Evolutionary conservation across 2,113 vertebrate species (phyloP), one percentile per base, ranked within the genome.

Genomic region (Silurus glanis): DNA sequence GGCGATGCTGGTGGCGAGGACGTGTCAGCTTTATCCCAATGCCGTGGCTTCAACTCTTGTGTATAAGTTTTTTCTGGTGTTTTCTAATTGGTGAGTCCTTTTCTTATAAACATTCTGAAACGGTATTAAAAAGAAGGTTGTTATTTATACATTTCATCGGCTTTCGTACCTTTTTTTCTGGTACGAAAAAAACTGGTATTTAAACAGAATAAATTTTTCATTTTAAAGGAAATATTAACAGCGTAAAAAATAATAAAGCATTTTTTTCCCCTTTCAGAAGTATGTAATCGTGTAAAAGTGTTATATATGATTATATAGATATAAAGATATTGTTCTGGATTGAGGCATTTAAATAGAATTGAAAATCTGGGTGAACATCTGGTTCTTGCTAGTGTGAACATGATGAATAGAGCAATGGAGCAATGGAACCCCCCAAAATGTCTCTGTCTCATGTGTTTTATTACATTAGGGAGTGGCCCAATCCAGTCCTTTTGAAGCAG

Each of bases 41-140:
- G 97, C 96, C 91, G 95, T 96, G 94, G 95, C 95, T 72, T 96
- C 97, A 92, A 97, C 97, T 85, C 95, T 98, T 92, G 97, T 98
- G 93, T 96, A 95, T 93, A 97, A 97, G 93, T 97, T 98, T 95
- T 98, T 98, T 93, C 95, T 97, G 93, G 96, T 98, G 91, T 97
- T 97, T 95, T 97, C 95, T 92, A 97, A 97, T 94, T 97, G 96
- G 97, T 97, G 94, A 96, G 96, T 95, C 91, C 13, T 49, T 14
- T 83, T 21, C 16, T 69, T 16, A 2, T 37, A 16, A 47, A 72
- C 2, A 1, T 47, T 72, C 16, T 72, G 37, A 72, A 19, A 47
- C 9, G 2, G 37, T 19, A 47, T 7, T 16, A 21, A 16, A 2
- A 16, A 19, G 5, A 19, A 72, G 8, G 8, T 3, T 3, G 4